phyloP scores from a whole-genome alignment of 2,797 vertebrate species.

The Champsocephalus gunnari region DNA sequence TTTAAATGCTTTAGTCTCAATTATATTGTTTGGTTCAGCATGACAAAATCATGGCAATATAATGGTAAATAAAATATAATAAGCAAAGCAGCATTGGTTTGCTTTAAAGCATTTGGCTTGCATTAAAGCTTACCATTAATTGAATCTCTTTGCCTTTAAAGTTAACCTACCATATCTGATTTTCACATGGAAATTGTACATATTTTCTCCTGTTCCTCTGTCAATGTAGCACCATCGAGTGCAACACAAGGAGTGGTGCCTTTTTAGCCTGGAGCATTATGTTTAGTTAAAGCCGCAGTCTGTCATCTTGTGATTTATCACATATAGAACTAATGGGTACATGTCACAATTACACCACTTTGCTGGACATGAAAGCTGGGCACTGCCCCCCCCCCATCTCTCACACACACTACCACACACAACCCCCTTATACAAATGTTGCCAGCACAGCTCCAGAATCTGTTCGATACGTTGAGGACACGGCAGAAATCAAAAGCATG shows the following conservation, averaged over 20 bases:
- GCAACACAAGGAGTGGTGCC: constrained; percentile 40
- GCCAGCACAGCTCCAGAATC: constrained; percentile 64
- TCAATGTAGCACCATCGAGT: constrained; percentile 23
- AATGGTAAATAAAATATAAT: constrained; percentile 1
- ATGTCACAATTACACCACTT: constrained; percentile 77
- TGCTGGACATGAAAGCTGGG: constrained; percentile 74
- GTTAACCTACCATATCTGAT: constrained; percentile 10
- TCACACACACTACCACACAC: background rate
- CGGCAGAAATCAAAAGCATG: constrained; percentile 57
- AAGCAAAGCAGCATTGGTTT: constrained; percentile 7
- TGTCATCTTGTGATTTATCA: constrained; percentile 84
- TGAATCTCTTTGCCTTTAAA: background rate
- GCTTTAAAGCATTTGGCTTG: background rate
- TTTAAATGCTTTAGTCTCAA: constrained; percentile 9
- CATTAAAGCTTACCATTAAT: constrained; percentile 6
- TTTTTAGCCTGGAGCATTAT: constrained; percentile 72
- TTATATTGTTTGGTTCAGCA: constrained; percentile 26
- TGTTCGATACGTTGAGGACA: constrained; percentile 62
- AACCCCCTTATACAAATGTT: constrained; percentile 38
- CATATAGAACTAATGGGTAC: constrained; percentile 74
- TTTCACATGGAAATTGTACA: constrained; percentile 8
- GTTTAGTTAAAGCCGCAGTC: constrained; percentile 81
- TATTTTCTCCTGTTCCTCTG: constrained; percentile 6
- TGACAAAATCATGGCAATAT: background rate
- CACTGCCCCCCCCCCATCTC: constrained; percentile 4